Evolutionary conservation across 2,888 invertebrate genomes (phyloP).

Genomic region (Melangyna quadrimaculata): DNA sequence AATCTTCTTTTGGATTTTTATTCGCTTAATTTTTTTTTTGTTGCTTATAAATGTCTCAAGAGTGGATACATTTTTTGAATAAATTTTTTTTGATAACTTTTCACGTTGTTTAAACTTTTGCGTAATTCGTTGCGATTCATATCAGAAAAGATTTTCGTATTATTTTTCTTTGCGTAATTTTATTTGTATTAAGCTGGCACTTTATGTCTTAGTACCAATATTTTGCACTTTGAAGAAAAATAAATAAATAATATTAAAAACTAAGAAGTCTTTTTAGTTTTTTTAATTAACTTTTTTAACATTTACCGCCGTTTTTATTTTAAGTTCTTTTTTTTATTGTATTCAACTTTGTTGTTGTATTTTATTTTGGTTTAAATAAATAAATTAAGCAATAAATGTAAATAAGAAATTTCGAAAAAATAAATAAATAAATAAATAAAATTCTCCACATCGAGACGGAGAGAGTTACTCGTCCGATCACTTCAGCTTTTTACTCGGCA

Average conservation of each 20-base stretch:
- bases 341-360: neutral
- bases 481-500: conserved; percentile 72
- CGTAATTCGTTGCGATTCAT: conserved; percentile 55
- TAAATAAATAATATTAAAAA: conserved; percentile 41
- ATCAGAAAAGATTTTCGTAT: conserved; percentile 27
- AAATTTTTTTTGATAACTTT: conserved; percentile 38
- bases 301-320: conserved; percentile 8
- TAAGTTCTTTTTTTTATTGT: conserved; percentile 33
- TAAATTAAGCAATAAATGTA: conserved; percentile 44
- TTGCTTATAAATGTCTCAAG: conserved; percentile 36
- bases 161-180: conserved; percentile 27
- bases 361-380: conserved; percentile 10
- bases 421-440: conserved; percentile 31
- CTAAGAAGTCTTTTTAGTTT: conserved; percentile 18
- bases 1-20: conserved; percentile 40
- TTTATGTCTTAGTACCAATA: neutral
- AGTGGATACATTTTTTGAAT: conserved; percentile 43
- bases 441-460: conserved; percentile 67
- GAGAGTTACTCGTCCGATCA: conserved; percentile 68
- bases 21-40: neutral
- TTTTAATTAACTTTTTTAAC: neutral
- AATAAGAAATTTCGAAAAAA: conserved; percentile 57
- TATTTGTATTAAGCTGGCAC: conserved; percentile 13
- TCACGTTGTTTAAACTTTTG: conserved; percentile 54
- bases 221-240: conserved; percentile 2